Base-by-base conservation (phyloP, 2,797 vertebrate genomes). In the Cyprinella venusta region DNA sequence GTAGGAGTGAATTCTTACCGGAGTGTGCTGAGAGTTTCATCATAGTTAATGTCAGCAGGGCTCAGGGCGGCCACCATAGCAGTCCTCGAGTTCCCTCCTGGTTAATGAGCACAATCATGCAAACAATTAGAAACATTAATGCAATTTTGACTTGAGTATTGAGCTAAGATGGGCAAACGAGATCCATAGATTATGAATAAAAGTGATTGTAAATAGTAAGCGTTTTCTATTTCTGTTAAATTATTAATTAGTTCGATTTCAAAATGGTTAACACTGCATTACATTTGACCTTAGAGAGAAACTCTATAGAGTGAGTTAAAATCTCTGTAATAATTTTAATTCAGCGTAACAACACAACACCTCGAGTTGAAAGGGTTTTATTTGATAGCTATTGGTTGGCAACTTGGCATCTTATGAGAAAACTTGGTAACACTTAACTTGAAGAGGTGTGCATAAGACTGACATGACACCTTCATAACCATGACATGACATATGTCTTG, bases 11-110 rank as follows among this genome's bases (percentile, higher is more conserved):
- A 70, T 26, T 59, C 84, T 87, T 96, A 99, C 98, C 98, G 97
- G 87, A 99, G 95, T 45, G 98, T 99, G 93, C 98, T 98, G 88
- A 99, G 92, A 33, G 98, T 99, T 93, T 99, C 98, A 89, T 99
- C 98, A 0, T 99, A 99, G 94, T 99, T 99, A 86, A 99, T 99
- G 86, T 99, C 98, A 86, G 98, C 98, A 5, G 98, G 98, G 92
- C 98, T 99, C 92, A 99, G 94, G 70, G 98, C 98, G 87, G 98
- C 98, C 26, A 99, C 98, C 98, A 99, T 99, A 0, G 98, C 97
- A 54, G 98, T 99, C 89, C 98, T 95, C 52, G 98, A 99, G 92
- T 99, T 99, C 83, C 98, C 98, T 86, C 98, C 98, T 99, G 76
- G 79, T 54, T 67, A 85, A 30, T 0, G 86, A 89, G 0, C 85